Conservation (phyloP, 1,140 invertebrate species). For the Drosophila auraria region DNA sequence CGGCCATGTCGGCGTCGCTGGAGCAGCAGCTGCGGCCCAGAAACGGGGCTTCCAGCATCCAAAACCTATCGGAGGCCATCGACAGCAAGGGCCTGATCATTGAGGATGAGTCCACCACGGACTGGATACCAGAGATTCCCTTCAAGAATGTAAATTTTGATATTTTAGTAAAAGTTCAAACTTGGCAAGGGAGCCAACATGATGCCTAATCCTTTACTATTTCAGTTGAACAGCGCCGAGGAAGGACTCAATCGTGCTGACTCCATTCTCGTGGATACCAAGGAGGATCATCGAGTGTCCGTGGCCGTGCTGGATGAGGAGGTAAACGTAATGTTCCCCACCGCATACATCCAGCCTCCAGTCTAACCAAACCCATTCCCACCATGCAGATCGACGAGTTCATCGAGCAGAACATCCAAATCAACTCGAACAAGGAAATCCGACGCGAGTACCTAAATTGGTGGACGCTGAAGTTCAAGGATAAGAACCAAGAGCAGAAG, state of each 20-base stretch:
- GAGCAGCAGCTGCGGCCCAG: conserved; percentile 66
- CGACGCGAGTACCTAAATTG: conserved; percentile 93
- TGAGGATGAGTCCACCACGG: conserved; percentile 91
- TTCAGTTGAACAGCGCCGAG: conserved; percentile 74
- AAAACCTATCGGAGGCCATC: conserved; percentile 67
- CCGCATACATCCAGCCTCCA: not conserved
- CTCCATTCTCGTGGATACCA: conserved; percentile 75
- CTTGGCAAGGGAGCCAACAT: not conserved
- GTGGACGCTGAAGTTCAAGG: conserved; percentile 94
- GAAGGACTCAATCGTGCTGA: conserved; percentile 73
- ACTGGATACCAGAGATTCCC: conserved; percentile 96
- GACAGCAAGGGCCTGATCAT: conserved; percentile 84
- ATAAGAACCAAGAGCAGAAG: conserved; percentile 86
- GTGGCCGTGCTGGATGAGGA: conserved; percentile 79
- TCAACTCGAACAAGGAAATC: conserved; percentile 96
- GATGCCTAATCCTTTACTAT: not conserved
- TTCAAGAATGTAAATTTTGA: conserved; percentile 92
- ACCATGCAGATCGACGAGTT: conserved; percentile 91
- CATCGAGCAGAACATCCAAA: conserved; percentile 95
- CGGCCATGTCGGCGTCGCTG: conserved; percentile 59
- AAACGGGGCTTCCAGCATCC: conserved; percentile 67
- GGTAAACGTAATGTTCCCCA: conserved; percentile 37
- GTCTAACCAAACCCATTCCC: not conserved
- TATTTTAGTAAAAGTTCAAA: no score
- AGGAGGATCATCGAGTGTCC: conserved; percentile 74